Evolutionary conservation across 1,140 invertebrate genomes (phyloP), one percentile per base, ranked within the genome.

Genomic region (Conus betulinus): DNA sequence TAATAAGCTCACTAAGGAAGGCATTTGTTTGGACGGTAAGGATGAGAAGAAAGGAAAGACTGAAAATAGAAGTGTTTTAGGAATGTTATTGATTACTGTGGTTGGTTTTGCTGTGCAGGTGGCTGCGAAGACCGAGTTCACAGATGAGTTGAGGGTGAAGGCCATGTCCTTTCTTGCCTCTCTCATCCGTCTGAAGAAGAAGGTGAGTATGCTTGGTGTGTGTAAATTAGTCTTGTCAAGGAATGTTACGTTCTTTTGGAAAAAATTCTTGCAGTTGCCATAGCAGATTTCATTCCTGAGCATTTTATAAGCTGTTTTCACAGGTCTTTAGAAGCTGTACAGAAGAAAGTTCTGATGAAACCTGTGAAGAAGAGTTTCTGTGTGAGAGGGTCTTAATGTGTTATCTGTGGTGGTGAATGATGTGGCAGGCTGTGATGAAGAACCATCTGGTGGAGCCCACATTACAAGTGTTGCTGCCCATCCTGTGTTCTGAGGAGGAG

Each of bases 391-490:
- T 27, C 7, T 78, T n/a, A 11, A n/a, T n/a, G 76, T 11, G 13
- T 78, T 20, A n/a, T 78, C n/a, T 78, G 8, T 78, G 76, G 39
- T 81, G 51, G 57, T 60, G 57, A 2, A 4, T 15, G 15, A 8
- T 83, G 82, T 87, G 91, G 94, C 92, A 97, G 96, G 94, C 96
- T 3, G 96, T 98, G 53, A 93, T 97, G 27, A 98, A 98, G 91
- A 96, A 97, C 88, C 97, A 97, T 93, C 93, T 98, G 13, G 95
- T 97, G 39, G 96, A 97, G 81, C 97, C 97, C 4, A 97, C 97
- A 51, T 95, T 98, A 20, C 95, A 96, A 76, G 96, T 97, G 15
- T 91, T 98, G 6, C 97, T 98, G 92, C 95, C 95, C 53, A 94
- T 98, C 71, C 97, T 98, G 96, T 96, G 97, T 74, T 90, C 92